These are phyloP conservation scores for Aspidapion aeneum DNA, from an alignment of 2,888 invertebrate species.

Conservation along the genomic window DNA sequence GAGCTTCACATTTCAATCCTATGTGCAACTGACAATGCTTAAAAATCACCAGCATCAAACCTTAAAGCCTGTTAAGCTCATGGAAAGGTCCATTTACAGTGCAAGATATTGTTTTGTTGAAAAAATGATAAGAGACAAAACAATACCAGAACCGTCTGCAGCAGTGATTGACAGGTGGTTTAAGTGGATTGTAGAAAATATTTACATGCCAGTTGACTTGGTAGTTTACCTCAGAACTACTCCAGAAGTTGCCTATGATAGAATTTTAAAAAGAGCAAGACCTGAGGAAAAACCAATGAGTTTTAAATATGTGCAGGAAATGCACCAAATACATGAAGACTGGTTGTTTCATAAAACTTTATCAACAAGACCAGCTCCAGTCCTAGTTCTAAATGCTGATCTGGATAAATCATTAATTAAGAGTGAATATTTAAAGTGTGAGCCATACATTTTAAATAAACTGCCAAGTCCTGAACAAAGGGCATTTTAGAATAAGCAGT, in stretches of 20 bases:
- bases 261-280: conserved; percentile 65
- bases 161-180: conserved; percentile 73
- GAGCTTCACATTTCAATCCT: conserved; percentile 77
- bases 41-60: conserved; percentile 62
- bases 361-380: conserved; percentile 63
- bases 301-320: conserved; percentile 65
- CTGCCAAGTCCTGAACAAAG: neutral
- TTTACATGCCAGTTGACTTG: conserved; percentile 66
- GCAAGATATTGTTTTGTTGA: conserved; percentile 72
- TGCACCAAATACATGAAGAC: conserved; percentile 68
- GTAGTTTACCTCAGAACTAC: conserved; percentile 73
- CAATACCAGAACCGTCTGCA: conserved; percentile 62
- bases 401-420: conserved; percentile 41
- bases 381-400: conserved; percentile 48
- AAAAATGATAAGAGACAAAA: conserved; percentile 58
- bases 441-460: conserved; percentile 38
- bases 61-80: conserved; percentile 55
- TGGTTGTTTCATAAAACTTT: conserved; percentile 61
- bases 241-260: conserved; percentile 68
- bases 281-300: conserved; percentile 70
- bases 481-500: neutral
- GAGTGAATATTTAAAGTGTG: conserved; percentile 43
- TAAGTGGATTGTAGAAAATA: conserved; percentile 62
- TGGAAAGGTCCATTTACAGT: conserved; percentile 59
- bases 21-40: conserved; percentile 77